A percentile compares a stretch with the other conserved stretches of the same genome.
These are phyloP conservation scores for Phlogophora meticulosa DNA, from an alignment of 2,888 invertebrate species.

Conservation along the genomic window DNA sequence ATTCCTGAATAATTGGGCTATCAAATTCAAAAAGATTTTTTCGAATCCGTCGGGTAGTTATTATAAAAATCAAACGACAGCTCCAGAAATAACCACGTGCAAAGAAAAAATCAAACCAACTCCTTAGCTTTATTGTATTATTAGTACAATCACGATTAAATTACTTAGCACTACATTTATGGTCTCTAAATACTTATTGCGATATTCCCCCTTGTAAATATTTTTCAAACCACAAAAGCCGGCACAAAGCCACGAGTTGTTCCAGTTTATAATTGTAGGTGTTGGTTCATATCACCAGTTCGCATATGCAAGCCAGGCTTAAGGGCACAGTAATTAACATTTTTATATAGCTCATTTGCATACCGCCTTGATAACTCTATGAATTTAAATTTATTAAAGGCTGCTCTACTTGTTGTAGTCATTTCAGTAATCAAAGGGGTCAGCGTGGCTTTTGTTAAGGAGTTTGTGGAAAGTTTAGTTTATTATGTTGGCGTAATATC, in stretches of 20 bases:
- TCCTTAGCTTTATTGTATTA: too few species aligned
- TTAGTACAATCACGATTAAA: too few species aligned
- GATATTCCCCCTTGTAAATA: neutral
- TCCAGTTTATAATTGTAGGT: conserved; percentile 61
- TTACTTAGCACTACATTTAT: neutral
- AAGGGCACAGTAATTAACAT: conserved; percentile 79
- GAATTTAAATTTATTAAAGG: conserved; percentile 81
- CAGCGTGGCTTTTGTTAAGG: conserved; percentile 38
- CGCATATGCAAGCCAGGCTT: conserved; percentile 61
- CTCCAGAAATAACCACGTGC: too few species aligned
- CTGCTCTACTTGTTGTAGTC: conserved; percentile 66
- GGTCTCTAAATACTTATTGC: neutral
- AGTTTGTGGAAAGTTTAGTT: conserved; percentile 16
- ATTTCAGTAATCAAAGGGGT: conserved; percentile 69
- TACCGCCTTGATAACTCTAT: conserved; percentile 79
- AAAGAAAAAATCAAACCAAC: too few species aligned
- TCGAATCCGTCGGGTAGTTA: too few species aligned
- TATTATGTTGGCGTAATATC: neutral
- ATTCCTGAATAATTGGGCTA: too few species aligned
- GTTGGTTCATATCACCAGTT: conserved; percentile 58
- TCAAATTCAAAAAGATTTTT: too few species aligned
- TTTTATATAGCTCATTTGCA: conserved; percentile 81
- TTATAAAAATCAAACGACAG: too few species aligned
- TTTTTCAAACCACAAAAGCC: conserved; percentile 23
- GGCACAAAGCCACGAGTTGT: conserved; percentile 38